Base-by-base conservation (phyloP, 2,113 vertebrate species). In the Myiopsitta monachus region DNA sequence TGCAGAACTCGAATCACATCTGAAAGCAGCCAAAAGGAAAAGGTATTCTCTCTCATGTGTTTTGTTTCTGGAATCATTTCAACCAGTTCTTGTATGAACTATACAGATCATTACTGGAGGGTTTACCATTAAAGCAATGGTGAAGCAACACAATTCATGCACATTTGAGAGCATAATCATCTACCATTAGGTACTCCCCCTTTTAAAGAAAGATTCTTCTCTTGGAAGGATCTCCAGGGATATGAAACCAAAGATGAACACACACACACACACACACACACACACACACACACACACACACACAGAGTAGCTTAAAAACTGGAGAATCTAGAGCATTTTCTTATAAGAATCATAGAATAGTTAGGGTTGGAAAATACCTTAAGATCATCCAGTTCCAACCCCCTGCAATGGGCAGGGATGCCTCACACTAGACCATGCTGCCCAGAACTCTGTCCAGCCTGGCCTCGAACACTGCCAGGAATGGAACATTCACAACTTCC, bases 201-300 rank as follows among this genome's bases (percentile, higher is more conserved):
- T 41, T 43, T 14, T 23, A 67, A 66, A 51, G 31, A 59, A 46
- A 51, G 26, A 11, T 46, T n/a, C 6, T 52, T 68, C 22, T 61
- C 12, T 68, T 69, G 22, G 33, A 52, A 90, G 14, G 7, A 47
- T 66, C 30, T 59, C 24, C 14, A 43, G 11, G 17, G 66, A 39
- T 66, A 30, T 3, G n/a, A 74, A 70, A 82, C 13, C 39, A 43
- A 54, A 74, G 39, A 52, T 30, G 22, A 84, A 74, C 8, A 36
- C 13, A 38, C 3, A 23, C 0, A 55, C 6, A 66, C 47, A 49
- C 11, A 69, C 6, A n/a, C 12, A 33, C 2, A 23, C 0, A 54
- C 9, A 64, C 43, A 36, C 15, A 33, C 2, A 23, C n/a, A n/a
- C n/a, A n/a, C n/a, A n/a, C n/a, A n/a, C n/a, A n/a, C n/a, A n/a